Evolutionary conservation across 2,797 vertebrate genomes (phyloP).

Genomic region (Sebastes alutus): DNA sequence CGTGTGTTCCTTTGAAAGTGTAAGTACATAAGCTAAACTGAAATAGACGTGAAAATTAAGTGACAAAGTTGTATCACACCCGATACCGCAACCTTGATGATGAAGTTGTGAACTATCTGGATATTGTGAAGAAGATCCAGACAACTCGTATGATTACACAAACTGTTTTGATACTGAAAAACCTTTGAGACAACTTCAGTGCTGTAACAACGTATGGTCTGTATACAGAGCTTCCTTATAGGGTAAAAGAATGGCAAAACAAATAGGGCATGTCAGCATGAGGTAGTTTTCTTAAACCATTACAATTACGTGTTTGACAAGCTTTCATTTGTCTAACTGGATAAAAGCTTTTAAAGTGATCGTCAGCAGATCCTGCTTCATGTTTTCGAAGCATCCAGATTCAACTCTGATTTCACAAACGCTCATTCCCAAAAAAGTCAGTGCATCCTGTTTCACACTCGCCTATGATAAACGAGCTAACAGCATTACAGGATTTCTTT

Average conservation of each 20-base stretch:
- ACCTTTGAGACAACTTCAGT: not conserved
- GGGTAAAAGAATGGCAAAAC: constrained; percentile 28
- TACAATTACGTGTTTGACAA: constrained; percentile 15
- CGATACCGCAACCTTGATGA: not conserved
- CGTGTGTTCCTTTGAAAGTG: not conserved
- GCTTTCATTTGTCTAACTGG: not conserved
- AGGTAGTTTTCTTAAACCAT: constrained; percentile 15
- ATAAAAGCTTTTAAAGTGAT: not conserved
- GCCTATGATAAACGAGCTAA: constrained; percentile 2
- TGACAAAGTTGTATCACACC: not conserved
- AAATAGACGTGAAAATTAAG: constrained; percentile 44
- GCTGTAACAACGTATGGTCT: not conserved
- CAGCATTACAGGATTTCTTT: constrained; percentile 15
- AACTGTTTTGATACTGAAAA: not conserved
- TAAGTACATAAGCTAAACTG: not conserved
- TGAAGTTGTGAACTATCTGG: constrained; percentile 21
- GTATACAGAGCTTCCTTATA: constrained; percentile 7
- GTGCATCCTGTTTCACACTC: not conserved
- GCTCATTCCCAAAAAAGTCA: not conserved
- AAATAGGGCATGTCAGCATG: constrained; percentile 18
- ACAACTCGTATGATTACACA: not conserved
- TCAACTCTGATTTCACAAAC: not conserved
- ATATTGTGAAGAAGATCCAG: constrained; percentile 6
- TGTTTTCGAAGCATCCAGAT: not conserved
- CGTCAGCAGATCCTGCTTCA: not conserved